Evolutionary conservation across 2,888 invertebrate species (phyloP).

Genomic region (Drosophila phalerata): DNA sequence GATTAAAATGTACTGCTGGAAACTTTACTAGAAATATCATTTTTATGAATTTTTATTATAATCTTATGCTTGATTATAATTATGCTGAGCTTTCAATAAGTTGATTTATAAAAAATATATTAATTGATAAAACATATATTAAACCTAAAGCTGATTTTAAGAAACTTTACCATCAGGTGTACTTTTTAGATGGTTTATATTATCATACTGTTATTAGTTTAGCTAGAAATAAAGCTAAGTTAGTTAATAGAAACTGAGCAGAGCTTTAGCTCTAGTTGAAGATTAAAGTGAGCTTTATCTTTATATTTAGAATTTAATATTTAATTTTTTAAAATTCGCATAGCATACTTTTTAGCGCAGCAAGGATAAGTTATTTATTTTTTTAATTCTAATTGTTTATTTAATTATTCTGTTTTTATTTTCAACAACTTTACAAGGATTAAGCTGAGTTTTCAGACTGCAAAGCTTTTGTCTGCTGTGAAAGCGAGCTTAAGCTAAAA

Average conservation of each 20-base stretch:
- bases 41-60: neutral
- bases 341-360: constrained; percentile 12
- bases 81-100: too few relatives aligned
- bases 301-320: neutral
- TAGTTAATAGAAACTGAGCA: too few relatives aligned
- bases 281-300: neutral
- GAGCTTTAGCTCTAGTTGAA: neutral
- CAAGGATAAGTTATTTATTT: too few relatives aligned
- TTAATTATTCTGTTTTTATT: too few relatives aligned
- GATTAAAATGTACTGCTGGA: neutral
- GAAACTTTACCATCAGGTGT: neutral
- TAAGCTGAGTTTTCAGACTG: neutral
- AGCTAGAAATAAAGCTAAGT: too few relatives aligned
- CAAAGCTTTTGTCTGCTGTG: neutral
- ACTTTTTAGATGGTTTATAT: neutral
- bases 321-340: neutral
- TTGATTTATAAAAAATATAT: too few relatives aligned
- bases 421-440: too few relatives aligned
- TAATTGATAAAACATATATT: too few relatives aligned
- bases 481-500: constrained; percentile 1
- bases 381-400: too few relatives aligned
- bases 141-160: neutral
- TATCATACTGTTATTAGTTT: too few relatives aligned
- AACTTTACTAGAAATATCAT: neutral
- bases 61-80: too few relatives aligned